Evolutionary conservation across 2,888 invertebrate species (phyloP), one percentile per base, ranked within the genome.

Genomic region (Lissocephala sabroskyi): DNA sequence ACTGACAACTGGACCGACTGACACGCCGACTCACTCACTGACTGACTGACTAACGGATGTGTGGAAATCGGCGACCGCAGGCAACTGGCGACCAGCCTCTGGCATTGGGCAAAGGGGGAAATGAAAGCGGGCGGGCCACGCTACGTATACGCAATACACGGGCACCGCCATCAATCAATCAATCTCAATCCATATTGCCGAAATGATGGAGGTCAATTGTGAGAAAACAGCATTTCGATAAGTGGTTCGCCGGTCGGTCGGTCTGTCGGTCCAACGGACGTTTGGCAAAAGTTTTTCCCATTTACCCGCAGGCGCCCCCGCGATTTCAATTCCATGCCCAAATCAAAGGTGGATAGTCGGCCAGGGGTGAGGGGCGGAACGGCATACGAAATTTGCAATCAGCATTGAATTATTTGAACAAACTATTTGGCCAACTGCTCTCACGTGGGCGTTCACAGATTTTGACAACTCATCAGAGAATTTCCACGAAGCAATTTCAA

Each of bases 171-270:
- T 59, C 70, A 62, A 52, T 53, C 67, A 59, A 49, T 57, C 61
- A 52, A 18, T 33, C 45, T 57, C 61, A 52, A 18, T 33, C 45
- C 48, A 29, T 52, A 61, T 61, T 67, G 55, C 58, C 59, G 52
- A 59, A 49, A 60, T 74, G 60, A 77, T 77, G 56, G 53, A 56
- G 65, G 66, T 53, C 60, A 60, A 74, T 68, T 66, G 58, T 49
- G 48, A 51, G 58, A 44, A 46, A 52, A 59, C 58, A 54, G 56
- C 55, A 60, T 57, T 76, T 53, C 49, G 71, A 61, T 70, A 70
- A 74, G 63, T 70, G 70, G 14, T 7, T 44, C n/a, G 41, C 19
- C 16, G 11, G 43, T 19, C 6, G 13, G 3, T 14, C 3, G 10
- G 13, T 5, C 14, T 41, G 29, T 13, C n/a, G 41, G 6, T 28